Evolutionary conservation across 2,888 invertebrate genomes (phyloP), one percentile per base, ranked within the genome.

Genomic region (Mesorhabditis sp.): DNA sequence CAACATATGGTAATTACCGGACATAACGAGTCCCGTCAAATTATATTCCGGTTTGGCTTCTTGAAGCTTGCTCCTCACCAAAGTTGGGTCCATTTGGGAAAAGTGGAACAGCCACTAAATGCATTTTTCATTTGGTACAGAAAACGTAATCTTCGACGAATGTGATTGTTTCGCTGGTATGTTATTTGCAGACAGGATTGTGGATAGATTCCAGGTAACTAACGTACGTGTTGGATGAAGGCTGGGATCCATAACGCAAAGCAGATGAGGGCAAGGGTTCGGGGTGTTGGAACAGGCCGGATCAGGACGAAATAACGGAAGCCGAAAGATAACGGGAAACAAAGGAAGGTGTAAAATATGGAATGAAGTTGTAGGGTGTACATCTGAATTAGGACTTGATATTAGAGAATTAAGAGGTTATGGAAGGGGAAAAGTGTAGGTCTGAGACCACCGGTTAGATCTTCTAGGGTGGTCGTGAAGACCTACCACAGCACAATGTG

Each of bases 291-390:
- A 6, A 72, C 70, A 7, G 77, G 80, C 6, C 77, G 70, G 41
- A 80, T 71, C 3, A 80, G 71, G n/a, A 80, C 74, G 72, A 75
- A 78, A 69, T 80, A 79, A 5, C 80, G 78, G 67, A 77, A 80
- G 5, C 80, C 80, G 68, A 80, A 80, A 3, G 77, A 78, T 10
- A 79, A 71, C 43, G 80, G 78, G 68, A 80, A 80, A 42, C 76
- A 77, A 2, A 80, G 68, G 62, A 80, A 80, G 65, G 76, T 74
- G 68, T 78, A 80, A 69, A 80, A 80, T 3, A 80, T 69, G 0
- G 79, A 74, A 67, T 80, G 78, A 5, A 80, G 69, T 73, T 50
- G 58, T n/a, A 50, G 58, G 58, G 58, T 50, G 58, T 50, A 50
- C 58, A 50, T 50, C 58, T 50, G 2, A 50, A 50, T 50, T 50